Conservation (phyloP, 2,113 vertebrate genomes). For the Morone chrysops region DNA sequence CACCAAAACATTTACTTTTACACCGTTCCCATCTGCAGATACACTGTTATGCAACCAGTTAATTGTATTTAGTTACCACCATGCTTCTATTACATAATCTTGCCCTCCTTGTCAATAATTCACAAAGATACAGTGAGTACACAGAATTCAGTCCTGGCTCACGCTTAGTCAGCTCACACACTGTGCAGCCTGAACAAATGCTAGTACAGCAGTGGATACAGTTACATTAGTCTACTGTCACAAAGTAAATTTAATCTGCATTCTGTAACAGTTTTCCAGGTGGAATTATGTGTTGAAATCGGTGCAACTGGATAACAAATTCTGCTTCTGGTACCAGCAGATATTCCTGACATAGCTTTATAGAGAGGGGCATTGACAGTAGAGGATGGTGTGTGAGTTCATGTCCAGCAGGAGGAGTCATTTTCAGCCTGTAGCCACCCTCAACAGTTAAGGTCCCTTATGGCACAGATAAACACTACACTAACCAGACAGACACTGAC, state of each 20-base stretch:
- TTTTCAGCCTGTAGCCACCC: not conserved
- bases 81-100: conserved; percentile 23
- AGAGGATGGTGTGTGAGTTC: not conserved
- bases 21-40: not conserved
- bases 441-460: not conserved
- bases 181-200: conserved; percentile 27
- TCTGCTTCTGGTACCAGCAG: not conserved
- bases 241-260: not conserved
- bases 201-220: not conserved
- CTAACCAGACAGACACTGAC: conserved; percentile 1
- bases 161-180: not conserved
- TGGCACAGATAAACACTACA: not conserved
- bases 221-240: not conserved
- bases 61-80: conserved; percentile 15
- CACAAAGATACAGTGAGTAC: conserved; percentile 35
- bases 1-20: not conserved
- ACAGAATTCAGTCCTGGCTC: conserved; percentile 19
- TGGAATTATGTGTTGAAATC: not conserved
- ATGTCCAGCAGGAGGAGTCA: conserved; percentile 60
- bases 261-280: not conserved
- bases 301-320: not conserved
- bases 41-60: conserved; percentile 18
- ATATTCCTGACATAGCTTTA: not conserved
- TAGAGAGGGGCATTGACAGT: not conserved
- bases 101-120: conserved; percentile 61